Evolutionary conservation across 2,888 invertebrate species (phyloP).

Genomic region (Crematogaster levior): DNA sequence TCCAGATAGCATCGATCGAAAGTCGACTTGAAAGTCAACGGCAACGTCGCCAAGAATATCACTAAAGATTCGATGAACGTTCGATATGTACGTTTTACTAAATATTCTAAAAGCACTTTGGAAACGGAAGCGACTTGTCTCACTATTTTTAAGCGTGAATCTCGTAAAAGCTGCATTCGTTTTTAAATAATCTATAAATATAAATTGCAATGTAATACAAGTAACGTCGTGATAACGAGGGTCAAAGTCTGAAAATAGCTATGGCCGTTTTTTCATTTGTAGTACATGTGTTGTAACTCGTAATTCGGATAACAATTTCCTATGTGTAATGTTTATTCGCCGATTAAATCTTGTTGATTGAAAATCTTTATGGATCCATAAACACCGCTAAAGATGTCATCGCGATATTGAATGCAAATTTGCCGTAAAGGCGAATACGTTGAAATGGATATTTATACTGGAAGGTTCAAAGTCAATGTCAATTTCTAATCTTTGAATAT

Average conservation of each 20-base stretch:
- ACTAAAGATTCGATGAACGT: conserved; percentile 30
- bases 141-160: neutral
- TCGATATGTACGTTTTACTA: conserved; percentile 14
- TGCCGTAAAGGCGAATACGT: neutral
- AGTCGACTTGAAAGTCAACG: conserved; percentile 48
- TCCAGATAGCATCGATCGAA: conserved; percentile 51
- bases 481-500: neutral
- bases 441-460: neutral
- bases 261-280: neutral
- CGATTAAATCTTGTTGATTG: neutral
- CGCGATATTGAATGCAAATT: conserved; percentile 19
- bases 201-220: neutral
- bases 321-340: neutral
- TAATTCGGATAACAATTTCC: conserved; percentile 11
- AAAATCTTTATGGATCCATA: neutral
- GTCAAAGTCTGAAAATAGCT: neutral
- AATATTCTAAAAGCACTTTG: conserved; percentile 14
- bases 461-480: neutral
- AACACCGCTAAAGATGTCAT: conserved; percentile 16
- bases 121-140: neutral
- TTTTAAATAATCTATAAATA: neutral
- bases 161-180: neutral
- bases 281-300: neutral
- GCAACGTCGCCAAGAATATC: conserved; percentile 25
- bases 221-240: neutral